Evolutionary conservation across 2,888 invertebrate genomes (phyloP), one percentile per base, ranked within the genome.

Genomic region (Sesamia inferens): DNA sequence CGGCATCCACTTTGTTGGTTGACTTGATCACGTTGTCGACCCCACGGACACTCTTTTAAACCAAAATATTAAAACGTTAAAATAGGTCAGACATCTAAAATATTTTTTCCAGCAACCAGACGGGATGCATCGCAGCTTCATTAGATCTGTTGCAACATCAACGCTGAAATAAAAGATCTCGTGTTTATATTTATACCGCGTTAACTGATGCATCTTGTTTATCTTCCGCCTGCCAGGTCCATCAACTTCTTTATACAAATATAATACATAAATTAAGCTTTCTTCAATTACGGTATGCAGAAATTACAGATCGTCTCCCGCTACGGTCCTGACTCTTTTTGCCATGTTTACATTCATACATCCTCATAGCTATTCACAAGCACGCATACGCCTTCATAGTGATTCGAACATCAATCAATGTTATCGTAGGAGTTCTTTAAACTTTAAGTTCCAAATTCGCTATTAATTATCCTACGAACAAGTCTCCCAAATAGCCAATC

Each of bases 111-210:
- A 58, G 5, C 58, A 58, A 31, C 58, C 16, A 59, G 58, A 31
- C 31, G 31, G 31, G 16, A 31, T 11, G 59, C 66, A 54, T 59
- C 74, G 16, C 55, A 14, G 39, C 74, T 16, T 39, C 58, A 58
- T 67, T 78, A 64, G 63, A 78, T 72, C 58, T 48, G 5, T 54
- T 67, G 78, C 78, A 59, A 59, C 77, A 77, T 22, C 13, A 0
- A 6, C 48, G 42, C 1, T 2, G 8, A 24, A 47, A 58, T 71
- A 47, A 62, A 67, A 76, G 31, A 55, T 47, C n/a, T 71, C n/a
- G 13, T 55, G 39, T 57, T 64, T 6, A 24, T 10, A 74, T 71
- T 39, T 22, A 39, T 61, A 66, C 6, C 71, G 77, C 62, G 63
- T 0, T 31, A 31, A 58, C 71, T 54, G 57, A 58, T 47, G n/a